These are phyloP conservation scores for Orchestia grillus DNA, from an alignment of 1,140 invertebrate genomes.

Conservation along the genomic window DNA sequence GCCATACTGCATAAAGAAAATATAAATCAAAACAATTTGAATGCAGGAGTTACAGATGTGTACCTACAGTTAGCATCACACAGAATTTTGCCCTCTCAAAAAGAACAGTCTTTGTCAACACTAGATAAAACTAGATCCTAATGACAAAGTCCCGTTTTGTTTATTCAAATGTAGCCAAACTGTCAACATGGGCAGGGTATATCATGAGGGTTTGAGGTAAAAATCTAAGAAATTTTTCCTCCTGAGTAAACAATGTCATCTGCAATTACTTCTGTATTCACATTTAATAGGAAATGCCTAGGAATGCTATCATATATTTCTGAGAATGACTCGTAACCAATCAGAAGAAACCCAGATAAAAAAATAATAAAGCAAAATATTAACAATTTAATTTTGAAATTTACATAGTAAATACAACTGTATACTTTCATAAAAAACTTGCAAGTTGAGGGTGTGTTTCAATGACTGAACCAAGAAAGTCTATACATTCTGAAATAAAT, in stretches of 20 bases:
- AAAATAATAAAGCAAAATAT: not conserved
- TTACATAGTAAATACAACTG: too few relatives aligned
- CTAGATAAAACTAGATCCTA: not conserved
- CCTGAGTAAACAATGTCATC: too few relatives aligned
- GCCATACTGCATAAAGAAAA: conserved; percentile 77
- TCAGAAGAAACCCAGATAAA: not conserved
- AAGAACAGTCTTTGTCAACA: not conserved
- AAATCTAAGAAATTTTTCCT: not conserved
- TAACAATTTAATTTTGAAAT: too few relatives aligned
- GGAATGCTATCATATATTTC: not conserved
- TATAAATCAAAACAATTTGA: conserved; percentile 44
- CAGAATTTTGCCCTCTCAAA: not conserved
- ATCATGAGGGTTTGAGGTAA: not conserved
- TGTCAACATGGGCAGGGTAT: too few relatives aligned
- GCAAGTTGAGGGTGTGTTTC: not conserved
- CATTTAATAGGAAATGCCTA: not conserved
- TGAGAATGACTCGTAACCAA: not conserved
- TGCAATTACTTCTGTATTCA: too few relatives aligned
- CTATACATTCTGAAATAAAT: not conserved
- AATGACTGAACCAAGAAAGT: not conserved
- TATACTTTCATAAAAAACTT: not conserved
- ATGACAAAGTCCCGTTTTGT: not conserved
- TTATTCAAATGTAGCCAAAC: not conserved
- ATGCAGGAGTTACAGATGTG: not conserved
- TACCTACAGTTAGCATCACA: not conserved